Conservation (phyloP, 2,797 vertebrate genomes). For the Smutsia gigantea region DNA sequence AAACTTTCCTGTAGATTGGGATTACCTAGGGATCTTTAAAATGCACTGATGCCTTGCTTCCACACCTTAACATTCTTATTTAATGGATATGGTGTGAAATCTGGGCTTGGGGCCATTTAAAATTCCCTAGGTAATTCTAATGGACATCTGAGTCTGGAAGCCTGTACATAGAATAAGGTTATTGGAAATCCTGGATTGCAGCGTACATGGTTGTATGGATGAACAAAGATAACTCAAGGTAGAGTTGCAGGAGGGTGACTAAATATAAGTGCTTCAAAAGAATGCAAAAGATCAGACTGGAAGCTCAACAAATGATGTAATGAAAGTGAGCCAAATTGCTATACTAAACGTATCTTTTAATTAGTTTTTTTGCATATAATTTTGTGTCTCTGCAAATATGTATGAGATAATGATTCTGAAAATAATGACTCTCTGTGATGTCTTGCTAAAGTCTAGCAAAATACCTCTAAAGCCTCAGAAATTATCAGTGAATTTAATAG, state of each 20-base stretch:
- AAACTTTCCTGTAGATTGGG: neutral
- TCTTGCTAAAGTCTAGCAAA: neutral
- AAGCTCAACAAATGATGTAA: conserved; percentile 24
- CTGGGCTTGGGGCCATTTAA: neutral
- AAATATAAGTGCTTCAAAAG: conserved; percentile 29
- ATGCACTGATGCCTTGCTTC: neutral
- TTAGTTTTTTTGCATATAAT: neutral
- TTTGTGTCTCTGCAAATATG: neutral
- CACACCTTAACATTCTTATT: neutral
- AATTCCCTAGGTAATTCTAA: neutral
- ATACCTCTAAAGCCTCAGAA: conserved; percentile 29
- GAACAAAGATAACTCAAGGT: neutral
- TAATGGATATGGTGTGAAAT: neutral
- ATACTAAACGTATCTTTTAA: conserved; percentile 47
- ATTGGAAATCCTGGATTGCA: neutral
- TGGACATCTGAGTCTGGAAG: neutral
- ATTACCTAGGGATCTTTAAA: neutral
- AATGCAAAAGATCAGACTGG: conserved; percentile 41
- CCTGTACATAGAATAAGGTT: neutral
- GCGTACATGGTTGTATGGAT: neutral
- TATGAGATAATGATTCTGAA: neutral
- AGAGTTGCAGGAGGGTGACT: neutral
- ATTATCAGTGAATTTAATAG: neutral
- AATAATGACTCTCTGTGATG: conserved; percentile 5
- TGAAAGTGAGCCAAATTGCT: conserved; percentile 21